Evolutionary conservation across 2,113 vertebrate species (phyloP).

Genomic region (Callipepla californica): DNA sequence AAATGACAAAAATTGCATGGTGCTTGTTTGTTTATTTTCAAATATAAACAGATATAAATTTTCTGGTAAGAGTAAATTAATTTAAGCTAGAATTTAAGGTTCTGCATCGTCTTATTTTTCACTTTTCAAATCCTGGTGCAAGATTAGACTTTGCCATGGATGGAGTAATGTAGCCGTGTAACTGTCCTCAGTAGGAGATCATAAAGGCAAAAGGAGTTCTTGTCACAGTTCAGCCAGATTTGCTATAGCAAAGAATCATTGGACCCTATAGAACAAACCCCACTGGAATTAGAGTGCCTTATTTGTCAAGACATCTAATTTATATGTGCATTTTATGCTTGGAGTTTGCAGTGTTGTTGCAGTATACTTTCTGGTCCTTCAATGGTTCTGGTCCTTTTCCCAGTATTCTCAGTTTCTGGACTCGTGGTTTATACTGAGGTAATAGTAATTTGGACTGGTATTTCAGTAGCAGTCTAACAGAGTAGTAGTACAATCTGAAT

Average conservation of each 20-base stretch:
- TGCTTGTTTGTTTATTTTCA: not conserved
- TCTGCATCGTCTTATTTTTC: not conserved
- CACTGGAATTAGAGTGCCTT: not conserved
- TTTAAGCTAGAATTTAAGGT: not conserved
- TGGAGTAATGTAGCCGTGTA: not conserved
- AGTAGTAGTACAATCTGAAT: no score
- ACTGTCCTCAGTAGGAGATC: not conserved
- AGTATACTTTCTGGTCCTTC: not conserved
- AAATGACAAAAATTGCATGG: not conserved
- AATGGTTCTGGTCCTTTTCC: not conserved
- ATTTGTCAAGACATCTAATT: not conserved
- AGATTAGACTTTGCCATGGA: not conserved
- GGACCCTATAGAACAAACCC: not conserved
- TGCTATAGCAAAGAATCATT: not conserved
- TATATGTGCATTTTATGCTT: not conserved
- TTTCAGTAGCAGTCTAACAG: not conserved
- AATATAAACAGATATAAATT: not conserved
- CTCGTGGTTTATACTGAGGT: not conserved
- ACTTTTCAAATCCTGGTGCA: not conserved
- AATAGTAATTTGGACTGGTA: not conserved
- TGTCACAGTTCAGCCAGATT: not conserved
- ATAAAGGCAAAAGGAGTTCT: not conserved
- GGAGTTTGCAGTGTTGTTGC: not conserved
- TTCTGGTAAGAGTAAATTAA: not conserved
- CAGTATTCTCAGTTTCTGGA: not conserved